Evolutionary conservation across 2,797 vertebrate genomes (phyloP).

Genomic region (Sebastes nivosus): DNA sequence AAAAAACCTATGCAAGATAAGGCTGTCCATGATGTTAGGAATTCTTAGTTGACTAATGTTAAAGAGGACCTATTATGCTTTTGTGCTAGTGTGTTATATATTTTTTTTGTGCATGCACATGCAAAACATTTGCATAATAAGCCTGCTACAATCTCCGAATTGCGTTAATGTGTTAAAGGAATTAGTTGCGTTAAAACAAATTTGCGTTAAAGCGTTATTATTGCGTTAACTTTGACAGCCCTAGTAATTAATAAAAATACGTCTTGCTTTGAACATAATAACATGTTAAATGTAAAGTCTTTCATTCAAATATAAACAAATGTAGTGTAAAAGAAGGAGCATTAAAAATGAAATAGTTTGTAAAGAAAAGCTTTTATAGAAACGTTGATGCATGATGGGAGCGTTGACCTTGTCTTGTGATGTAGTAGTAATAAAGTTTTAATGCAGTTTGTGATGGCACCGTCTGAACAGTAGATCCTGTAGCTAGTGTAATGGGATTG

Average conservation of each 20-base stretch:
- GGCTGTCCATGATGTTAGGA: no score
- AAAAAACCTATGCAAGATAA: no score
- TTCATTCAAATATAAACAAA: neutral
- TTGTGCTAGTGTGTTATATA: no score
- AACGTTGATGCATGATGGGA: neutral
- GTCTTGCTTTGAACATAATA: neutral
- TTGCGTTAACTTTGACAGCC: no score
- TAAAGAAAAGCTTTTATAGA: neutral
- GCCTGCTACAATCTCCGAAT: rapidly evolving
- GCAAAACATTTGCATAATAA: no score
- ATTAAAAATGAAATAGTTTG: neutral
- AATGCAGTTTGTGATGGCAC: slow-evolving; percentile 50
- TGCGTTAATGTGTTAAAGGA: no score
- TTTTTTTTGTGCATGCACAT: no score
- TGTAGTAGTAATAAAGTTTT: slow-evolving; percentile 38
- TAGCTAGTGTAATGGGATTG: slow-evolving; percentile 5
- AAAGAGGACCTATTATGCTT: no score
- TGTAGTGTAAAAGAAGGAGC: neutral
- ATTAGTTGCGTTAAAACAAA: no score
- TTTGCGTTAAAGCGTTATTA: no score
- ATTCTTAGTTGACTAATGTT: no score
- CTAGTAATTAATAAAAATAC: rapidly evolving
- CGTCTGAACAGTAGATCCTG: slow-evolving; percentile 26
- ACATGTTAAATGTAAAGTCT: neutral
- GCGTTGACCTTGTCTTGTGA: neutral